Percentiles rank a stretch among this genome's conserved stretches.
Conservation (phyloP, 2,113 vertebrate species). For the Mobula birostris region DNA sequence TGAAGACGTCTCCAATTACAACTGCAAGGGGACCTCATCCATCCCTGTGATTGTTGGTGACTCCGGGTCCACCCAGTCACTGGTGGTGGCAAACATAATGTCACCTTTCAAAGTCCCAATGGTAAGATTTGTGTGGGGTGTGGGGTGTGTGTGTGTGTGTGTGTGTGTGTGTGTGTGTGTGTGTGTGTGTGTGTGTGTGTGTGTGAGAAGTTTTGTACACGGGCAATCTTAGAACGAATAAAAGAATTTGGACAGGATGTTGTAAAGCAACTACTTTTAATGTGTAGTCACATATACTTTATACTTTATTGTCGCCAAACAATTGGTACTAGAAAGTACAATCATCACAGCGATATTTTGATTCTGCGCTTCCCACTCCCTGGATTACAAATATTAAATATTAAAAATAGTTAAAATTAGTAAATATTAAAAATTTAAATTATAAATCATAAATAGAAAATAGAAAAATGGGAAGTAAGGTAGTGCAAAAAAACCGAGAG, state of each 20-base stretch:
- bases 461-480: no score
- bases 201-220: not conserved
- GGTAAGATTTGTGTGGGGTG: constrained; percentile 3
- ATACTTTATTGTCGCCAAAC: no score
- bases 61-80: constrained; percentile 8
- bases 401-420: no score
- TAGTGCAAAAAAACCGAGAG: no score
- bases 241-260: not conserved
- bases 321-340: no score
- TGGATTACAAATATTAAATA: no score
- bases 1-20: not conserved
- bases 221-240: not conserved
- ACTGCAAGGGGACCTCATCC: not conserved
- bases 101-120: constrained; percentile 5
- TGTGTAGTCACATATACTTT: not conserved
- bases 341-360: no score
- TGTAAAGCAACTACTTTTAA: not conserved
- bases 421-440: no score
- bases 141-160: not conserved
- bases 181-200: not conserved
- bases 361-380: no score
- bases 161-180: not conserved
- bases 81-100: constrained; percentile 8
- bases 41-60: constrained; percentile 25
- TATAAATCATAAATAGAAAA: no score